Evolutionary conservation across 2,797 vertebrate genomes (phyloP).

Genomic region (Pipistrellus kuhlii): DNA sequence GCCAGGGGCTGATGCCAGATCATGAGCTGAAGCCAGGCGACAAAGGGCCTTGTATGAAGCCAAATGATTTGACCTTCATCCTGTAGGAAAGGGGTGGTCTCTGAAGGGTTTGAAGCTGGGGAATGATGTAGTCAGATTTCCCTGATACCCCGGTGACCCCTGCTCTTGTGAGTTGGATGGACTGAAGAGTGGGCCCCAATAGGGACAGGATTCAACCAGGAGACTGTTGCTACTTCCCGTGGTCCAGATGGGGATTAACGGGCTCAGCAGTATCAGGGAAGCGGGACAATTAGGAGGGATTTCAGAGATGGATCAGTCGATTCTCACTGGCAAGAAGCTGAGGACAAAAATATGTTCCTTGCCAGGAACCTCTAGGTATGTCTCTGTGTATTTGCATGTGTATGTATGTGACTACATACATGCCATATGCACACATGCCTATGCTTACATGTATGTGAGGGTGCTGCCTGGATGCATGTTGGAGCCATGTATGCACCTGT

Average conservation of each 20-base stretch:
- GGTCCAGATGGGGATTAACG: background rate
- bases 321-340: background rate
- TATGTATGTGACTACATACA: background rate
- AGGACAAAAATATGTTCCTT: background rate
- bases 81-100: background rate
- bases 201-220: background rate
- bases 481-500: background rate
- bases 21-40: background rate
- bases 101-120: background rate
- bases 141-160: too few species aligned
- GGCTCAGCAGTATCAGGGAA: background rate
- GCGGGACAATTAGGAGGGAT: background rate
- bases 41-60: background rate
- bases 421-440: rapidly evolving
- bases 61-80: background rate
- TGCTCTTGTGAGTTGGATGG: background rate
- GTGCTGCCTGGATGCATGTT: background rate
- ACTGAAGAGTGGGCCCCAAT: background rate
- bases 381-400: background rate
- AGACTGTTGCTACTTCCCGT: background rate
- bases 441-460: rapidly evolving
- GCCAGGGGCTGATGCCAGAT: background rate
- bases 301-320: background rate
- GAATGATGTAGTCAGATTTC: background rate
- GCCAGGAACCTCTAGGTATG: background rate